phyloP scores from a whole-genome alignment of 2,113 vertebrate genomes.

The Castor canadensis region DNA sequence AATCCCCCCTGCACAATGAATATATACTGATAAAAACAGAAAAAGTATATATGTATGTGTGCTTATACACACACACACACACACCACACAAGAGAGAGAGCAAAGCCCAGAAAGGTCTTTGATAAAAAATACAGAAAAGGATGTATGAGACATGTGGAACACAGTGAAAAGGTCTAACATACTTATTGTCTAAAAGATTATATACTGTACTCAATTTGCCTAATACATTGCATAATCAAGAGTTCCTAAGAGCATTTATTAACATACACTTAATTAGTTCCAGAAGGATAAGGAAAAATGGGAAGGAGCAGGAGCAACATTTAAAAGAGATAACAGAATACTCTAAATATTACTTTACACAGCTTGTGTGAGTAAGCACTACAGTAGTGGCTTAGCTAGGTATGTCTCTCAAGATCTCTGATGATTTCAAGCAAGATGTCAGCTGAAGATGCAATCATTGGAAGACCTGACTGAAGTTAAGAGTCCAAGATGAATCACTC shows the following conservation, averaged over 20 bases:
- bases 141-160: neutral
- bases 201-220: neutral
- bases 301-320: neutral
- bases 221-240: neutral
- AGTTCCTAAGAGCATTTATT: neutral
- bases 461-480: neutral
- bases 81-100: too few relatives aligned
- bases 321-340: neutral
- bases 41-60: too few relatives aligned
- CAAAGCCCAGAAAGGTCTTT: neutral
- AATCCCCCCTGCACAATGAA: too few relatives aligned
- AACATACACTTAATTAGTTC: neutral
- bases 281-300: neutral
- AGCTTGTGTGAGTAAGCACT: neutral
- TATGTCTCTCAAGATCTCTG: neutral
- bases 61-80: too few relatives aligned
- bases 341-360: neutral
- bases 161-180: neutral
- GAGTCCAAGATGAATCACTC: neutral
- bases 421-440: neutral
- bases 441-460: neutral
- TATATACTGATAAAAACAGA: too few relatives aligned
- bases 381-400: neutral
- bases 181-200: neutral
- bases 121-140: neutral